Evolutionary conservation across 2,113 vertebrate genomes (phyloP).

Genomic region (Thunnus maccoyii): DNA sequence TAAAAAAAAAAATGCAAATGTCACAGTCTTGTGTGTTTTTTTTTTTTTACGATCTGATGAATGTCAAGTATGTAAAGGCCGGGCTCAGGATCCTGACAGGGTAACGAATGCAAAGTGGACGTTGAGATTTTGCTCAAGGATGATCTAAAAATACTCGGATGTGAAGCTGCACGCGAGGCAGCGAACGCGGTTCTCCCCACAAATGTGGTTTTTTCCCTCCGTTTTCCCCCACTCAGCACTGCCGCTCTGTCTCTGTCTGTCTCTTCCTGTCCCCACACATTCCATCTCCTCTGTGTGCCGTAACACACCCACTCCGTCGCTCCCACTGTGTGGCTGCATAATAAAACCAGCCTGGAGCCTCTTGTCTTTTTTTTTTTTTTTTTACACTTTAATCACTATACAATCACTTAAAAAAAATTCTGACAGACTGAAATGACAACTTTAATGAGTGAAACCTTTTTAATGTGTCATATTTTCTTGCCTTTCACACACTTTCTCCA

Average conservation of each 20-base stretch:
- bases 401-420: background rate
- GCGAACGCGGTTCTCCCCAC: constrained; percentile 24
- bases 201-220: constrained; percentile 9
- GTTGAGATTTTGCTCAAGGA: constrained; percentile 30
- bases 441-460: constrained; percentile 11
- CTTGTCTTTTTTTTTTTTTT: background rate
- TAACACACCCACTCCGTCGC: constrained; percentile 59
- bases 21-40: background rate
- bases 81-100: background rate
- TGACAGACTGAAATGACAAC: background rate
- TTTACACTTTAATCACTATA: background rate
- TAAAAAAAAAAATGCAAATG: background rate
- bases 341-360: constrained; percentile 32
- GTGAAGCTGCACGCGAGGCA: constrained; percentile 21
- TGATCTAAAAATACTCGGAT: constrained; percentile 46
- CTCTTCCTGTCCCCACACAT: constrained; percentile 72
- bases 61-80: background rate
- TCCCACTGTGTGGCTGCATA: constrained; percentile 45
- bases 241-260: constrained; percentile 49
- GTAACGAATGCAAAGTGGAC: constrained; percentile 3
- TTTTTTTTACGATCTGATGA: constrained; percentile 13
- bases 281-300: constrained; percentile 64
- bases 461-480: background rate
- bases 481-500: background rate
- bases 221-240: constrained; percentile 42